Evolutionary conservation across 1,140 invertebrate genomes (phyloP).

Genomic region (Polypedilum pembai): DNA sequence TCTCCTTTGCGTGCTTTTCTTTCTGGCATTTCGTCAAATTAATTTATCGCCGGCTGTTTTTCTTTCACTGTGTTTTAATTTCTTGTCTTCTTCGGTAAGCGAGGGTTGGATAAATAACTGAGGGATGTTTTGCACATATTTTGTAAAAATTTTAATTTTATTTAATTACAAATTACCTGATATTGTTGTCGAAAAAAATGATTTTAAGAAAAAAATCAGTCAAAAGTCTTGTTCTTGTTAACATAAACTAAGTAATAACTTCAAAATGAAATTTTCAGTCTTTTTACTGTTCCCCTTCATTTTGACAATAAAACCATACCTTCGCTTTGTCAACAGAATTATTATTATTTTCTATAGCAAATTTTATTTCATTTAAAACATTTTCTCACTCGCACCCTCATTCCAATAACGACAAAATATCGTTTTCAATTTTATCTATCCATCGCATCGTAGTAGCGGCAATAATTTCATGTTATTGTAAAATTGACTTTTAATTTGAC

Average conservation of each 20-base stretch:
- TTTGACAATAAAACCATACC: too few relatives aligned
- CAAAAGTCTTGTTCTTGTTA: not conserved
- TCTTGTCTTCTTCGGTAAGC: not conserved
- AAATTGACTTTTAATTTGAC: slow-evolving; percentile 28
- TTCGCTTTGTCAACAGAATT: not conserved
- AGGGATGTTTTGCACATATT: too few relatives aligned
- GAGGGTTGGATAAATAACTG: not conserved
- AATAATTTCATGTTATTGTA: not conserved
- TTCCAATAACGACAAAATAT: not conserved
- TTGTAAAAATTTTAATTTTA: too few relatives aligned
- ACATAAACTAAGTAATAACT: not conserved
- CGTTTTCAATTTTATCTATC: slow-evolving; percentile 2
- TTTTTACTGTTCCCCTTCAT: too few relatives aligned
- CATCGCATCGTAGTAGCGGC: not conserved
- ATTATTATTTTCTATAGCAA: slow-evolving; percentile 23
- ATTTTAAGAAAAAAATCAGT: not conserved
- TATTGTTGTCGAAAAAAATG: not conserved
- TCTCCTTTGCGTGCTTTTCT: not conserved
- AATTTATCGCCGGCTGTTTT: slow-evolving; percentile 8
- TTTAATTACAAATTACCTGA: slow-evolving; percentile 1
- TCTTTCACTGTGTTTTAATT: not conserved
- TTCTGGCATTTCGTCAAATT: slow-evolving; percentile 21
- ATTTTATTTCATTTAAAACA: slow-evolving; percentile 14
- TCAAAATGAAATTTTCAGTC: too few relatives aligned
- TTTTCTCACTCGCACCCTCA: not conserved